Evolutionary conservation across 2,113 vertebrate genomes (phyloP), one percentile per base, ranked within the genome.

Genomic region (Mugil cephalus): DNA sequence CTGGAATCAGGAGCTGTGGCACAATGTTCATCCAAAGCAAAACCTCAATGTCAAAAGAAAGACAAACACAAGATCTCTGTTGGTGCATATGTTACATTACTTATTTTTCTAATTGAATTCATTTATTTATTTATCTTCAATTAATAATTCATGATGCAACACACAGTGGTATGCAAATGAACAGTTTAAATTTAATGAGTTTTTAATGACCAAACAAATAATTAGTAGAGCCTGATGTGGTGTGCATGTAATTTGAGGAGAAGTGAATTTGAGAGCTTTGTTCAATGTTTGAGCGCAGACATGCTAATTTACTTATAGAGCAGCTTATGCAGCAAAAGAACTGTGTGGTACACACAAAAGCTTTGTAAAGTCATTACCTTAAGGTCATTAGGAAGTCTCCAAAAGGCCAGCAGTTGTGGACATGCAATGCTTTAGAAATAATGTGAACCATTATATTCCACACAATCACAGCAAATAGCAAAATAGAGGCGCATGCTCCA

Each of bases 181-280:
- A 90, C 91, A 91, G 91, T 93, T 93, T 94, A 90, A 93, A 93
- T 94, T 94, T 94, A 95, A 95, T 94, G 92, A 94, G 93, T 91
- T 94, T 93, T 93, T 94, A 94, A 94, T 94, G 93, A 94, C 93
- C 92, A 94, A 94, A 94, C 94, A 93, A 94, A 93, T 92, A 94
- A 93, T 95, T 95, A 94, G 92, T 79, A 12, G 80, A 77, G 88
- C 83, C 88, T 82, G 84, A 90, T 93, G 91, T 86, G 89, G 89
- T 89, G 89, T 90, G 93, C 91, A 89, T 93, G 90, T 91, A 91
- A 94, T 94, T 92, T 93, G 86, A 90, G 90, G 67, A 86, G 87
- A 87, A 90, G 91, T 92, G 80, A 89, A 91, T 91, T 84, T 69
- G 69, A 91, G 85, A 87, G 90, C 84, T 91, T 90, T 89, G 85